These are phyloP conservation scores for Boulengeromyrus knoepffleri DNA, from an alignment of 2,113 vertebrate genomes.

Conservation along the genomic window DNA sequence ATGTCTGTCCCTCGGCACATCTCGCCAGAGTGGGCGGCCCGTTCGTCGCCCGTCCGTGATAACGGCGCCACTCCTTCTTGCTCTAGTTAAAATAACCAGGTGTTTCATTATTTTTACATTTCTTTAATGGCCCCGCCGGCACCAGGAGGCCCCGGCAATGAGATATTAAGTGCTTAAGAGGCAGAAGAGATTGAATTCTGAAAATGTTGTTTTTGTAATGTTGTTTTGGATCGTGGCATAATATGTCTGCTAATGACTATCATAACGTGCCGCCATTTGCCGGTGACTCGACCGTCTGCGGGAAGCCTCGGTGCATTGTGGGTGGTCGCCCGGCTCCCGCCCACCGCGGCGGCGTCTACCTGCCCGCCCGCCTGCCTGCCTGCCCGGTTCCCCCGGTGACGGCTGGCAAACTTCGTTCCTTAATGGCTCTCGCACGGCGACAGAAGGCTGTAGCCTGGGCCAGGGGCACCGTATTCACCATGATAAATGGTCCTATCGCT, in stretches of 20 bases:
- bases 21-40: background rate
- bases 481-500: conserved; percentile 69
- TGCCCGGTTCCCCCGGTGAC: background rate
- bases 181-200: conserved; percentile 8
- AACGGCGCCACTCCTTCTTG: background rate
- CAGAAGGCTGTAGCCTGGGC: conserved; percentile 42
- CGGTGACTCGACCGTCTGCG: background rate
- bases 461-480: conserved; percentile 48
- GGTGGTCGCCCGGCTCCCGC: background rate
- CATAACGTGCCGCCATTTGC: conserved; percentile 13
- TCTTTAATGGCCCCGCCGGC: conserved; percentile 7
- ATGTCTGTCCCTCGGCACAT: background rate
- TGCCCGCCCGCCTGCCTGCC: background rate
- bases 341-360: background rate
- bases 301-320: background rate
- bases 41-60: background rate
- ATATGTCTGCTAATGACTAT: conserved; percentile 17
- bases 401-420: conserved; percentile 29
- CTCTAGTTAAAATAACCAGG: conserved; percentile 19
- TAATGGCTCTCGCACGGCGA: conserved; percentile 41
- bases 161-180: conserved; percentile 20
- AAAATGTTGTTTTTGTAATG: conserved; percentile 22
- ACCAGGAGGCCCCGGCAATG: conserved; percentile 6
- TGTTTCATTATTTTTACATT: conserved; percentile 22
- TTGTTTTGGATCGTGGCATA: background rate